Conservation (phyloP, 2,888 invertebrate genomes). For the Volucella inflata region DNA sequence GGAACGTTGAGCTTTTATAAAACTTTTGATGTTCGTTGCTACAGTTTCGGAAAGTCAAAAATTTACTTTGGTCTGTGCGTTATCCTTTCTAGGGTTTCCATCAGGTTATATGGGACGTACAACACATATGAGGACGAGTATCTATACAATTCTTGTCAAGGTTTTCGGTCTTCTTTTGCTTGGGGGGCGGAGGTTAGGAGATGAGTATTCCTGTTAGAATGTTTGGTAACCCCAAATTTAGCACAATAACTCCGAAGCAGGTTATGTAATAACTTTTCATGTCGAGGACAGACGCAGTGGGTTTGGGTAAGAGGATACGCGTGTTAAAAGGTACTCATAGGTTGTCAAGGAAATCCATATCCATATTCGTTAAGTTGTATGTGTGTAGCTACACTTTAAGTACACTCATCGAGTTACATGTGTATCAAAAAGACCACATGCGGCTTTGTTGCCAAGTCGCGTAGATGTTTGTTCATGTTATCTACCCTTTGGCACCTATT, state of each 20-base stretch:
- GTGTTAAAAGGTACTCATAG: slow-evolving; percentile 19
- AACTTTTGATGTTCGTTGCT: slow-evolving; percentile 3
- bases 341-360: slow-evolving; percentile 17
- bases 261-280: slow-evolving; percentile 34
- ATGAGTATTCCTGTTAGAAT: background rate
- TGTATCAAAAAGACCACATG: slow-evolving; percentile 48
- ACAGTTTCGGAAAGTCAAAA: slow-evolving; percentile 27
- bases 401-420: background rate
- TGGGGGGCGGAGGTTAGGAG: background rate
- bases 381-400: background rate
- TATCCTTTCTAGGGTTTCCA: slow-evolving; percentile 14
- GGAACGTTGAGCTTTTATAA: background rate
- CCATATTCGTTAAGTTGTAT: background rate
- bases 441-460: slow-evolving; percentile 35
- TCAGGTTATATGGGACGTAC: background rate
- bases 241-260: slow-evolving; percentile 18
- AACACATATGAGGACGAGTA: background rate
- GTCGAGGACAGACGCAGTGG: background rate
- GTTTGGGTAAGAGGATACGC: background rate
- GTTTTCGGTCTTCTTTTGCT: background rate
- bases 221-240: slow-evolving; percentile 15
- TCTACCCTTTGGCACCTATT: slow-evolving; percentile 29
- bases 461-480: slow-evolving; percentile 17
- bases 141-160: background rate
- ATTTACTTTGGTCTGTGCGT: slow-evolving; percentile 18